Conservation (phyloP, 2,888 invertebrate genomes). For the Germaria angustata region DNA sequence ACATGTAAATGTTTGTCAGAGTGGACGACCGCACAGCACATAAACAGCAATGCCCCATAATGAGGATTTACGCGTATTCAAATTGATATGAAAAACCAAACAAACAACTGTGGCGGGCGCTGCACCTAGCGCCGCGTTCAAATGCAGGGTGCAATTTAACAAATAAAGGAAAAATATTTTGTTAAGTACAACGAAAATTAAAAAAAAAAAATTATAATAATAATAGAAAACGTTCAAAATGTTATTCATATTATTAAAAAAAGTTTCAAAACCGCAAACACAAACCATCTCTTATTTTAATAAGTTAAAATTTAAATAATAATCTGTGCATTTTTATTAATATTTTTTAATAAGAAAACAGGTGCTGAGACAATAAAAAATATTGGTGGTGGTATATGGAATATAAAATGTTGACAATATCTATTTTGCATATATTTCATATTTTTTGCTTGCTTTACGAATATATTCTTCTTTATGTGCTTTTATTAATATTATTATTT, state of each 20-base stretch:
- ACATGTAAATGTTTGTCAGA: constrained; percentile 55
- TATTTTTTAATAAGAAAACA: constrained; percentile 38
- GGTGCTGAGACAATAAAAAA: constrained; percentile 63
- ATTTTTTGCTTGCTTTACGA: constrained; percentile 3
- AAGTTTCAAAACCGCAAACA: neutral
- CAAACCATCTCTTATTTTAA: neutral
- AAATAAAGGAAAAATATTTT: neutral
- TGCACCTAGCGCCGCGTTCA: constrained; percentile 70
- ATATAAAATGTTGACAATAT: constrained; percentile 45
- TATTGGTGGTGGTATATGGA: constrained; percentile 31
- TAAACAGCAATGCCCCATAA: constrained; percentile 74
- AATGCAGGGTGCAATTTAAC: constrained; percentile 64
- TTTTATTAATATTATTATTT: constrained; percentile 25
- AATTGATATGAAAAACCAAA: constrained; percentile 67
- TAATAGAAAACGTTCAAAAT: constrained; percentile 52
- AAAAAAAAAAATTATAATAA: constrained; percentile 29
- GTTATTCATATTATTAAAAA: neutral
- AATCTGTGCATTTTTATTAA: constrained; percentile 52
- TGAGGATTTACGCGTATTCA: constrained; percentile 72
- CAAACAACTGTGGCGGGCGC: constrained; percentile 75
- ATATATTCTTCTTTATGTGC: neutral
- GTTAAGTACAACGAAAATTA: neutral
- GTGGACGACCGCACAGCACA: constrained; percentile 70
- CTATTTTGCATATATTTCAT: constrained; percentile 37
- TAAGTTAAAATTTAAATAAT: constrained; percentile 10